A percentile compares a stretch with the other conserved stretches of the same genome.
Evolutionary conservation across 92 coral and sea anemone species (phyloP).

Genomic region (Porites lobata): DNA sequence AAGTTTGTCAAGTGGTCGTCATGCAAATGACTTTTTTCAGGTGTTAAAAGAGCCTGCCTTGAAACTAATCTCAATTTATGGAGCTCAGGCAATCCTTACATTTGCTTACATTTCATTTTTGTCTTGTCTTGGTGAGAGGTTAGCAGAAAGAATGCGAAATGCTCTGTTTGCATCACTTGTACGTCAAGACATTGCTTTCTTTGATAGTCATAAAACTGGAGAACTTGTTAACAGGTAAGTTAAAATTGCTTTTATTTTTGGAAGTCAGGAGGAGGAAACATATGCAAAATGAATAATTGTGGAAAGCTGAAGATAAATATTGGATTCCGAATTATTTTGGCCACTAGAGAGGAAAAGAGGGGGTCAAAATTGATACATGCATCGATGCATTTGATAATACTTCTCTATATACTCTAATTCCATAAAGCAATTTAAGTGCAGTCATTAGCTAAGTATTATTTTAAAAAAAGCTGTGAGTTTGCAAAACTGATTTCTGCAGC

Average conservation of each 20-base stretch:
- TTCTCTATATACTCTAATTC: too few species aligned
- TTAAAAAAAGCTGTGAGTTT: not conserved
- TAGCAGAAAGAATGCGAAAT: constrained; percentile 93
- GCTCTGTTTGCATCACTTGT: constrained; percentile 87
- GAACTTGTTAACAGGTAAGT: constrained; percentile 94
- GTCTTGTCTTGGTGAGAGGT: constrained; percentile 95
- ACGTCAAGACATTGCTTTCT: constrained; percentile 96
- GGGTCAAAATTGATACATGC: too few species aligned
- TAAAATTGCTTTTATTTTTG: too few species aligned
- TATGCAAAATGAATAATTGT: too few species aligned
- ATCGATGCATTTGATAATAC: too few species aligned
- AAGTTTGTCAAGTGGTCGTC: constrained; percentile 81
- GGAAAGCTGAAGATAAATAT: too few species aligned
- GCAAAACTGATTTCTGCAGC: not conserved
- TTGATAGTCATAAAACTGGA: constrained; percentile 98
- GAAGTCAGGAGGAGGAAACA: too few species aligned
- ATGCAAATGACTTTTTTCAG: constrained; percentile 74
- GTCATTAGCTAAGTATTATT: too few species aligned
- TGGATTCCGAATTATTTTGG: too few species aligned
- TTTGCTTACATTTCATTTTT: constrained; percentile 92
- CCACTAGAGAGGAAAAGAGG: too few species aligned
- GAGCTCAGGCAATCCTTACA: constrained; percentile 86
- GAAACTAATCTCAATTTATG: constrained; percentile 85
- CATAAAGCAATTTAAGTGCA: too few species aligned
- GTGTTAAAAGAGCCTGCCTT: constrained; percentile 84